A percentile compares a stretch with the other conserved stretches of the same genome.
Conservation (phyloP, 2,113 vertebrate species). For the Stomatorhinus ivindoensis region DNA sequence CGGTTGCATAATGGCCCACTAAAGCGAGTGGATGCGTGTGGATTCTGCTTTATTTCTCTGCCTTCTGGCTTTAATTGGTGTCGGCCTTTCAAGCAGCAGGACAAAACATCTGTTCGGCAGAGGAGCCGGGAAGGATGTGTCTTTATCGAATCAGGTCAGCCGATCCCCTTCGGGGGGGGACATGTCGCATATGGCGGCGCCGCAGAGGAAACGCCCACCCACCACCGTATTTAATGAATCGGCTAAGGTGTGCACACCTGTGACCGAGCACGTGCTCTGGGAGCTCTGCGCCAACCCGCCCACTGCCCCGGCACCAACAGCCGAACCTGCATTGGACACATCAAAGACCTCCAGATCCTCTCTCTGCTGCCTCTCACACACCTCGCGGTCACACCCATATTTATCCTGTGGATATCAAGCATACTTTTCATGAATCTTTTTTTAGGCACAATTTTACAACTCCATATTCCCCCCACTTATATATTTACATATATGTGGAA, state of each 20-base stretch:
- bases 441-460: background rate
- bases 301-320: background rate
- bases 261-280: background rate
- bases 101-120: conserved; percentile 15
- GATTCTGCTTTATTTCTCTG: background rate
- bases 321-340: background rate
- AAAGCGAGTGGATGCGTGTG: background rate
- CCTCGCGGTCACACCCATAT: background rate
- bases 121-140: background rate
- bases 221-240: conserved; percentile 15
- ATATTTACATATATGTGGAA: background rate
- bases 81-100: conserved; percentile 3
- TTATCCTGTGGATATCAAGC: background rate
- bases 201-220: conserved; percentile 8
- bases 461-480: background rate
- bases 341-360: background rate
- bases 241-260: conserved; percentile 7
- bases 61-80: conserved; percentile 3
- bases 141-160: conserved; percentile 7
- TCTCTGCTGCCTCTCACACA: background rate
- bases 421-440: background rate
- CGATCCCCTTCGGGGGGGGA: conserved; percentile 1
- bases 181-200: conserved; percentile 6
- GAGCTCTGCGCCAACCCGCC: background rate
- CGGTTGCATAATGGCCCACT: background rate